A percentile compares a stretch with the other conserved stretches of the same genome.
phyloP scores from a whole-genome alignment of 1,140 invertebrate genomes.

The Zelostemma sp. region DNA sequence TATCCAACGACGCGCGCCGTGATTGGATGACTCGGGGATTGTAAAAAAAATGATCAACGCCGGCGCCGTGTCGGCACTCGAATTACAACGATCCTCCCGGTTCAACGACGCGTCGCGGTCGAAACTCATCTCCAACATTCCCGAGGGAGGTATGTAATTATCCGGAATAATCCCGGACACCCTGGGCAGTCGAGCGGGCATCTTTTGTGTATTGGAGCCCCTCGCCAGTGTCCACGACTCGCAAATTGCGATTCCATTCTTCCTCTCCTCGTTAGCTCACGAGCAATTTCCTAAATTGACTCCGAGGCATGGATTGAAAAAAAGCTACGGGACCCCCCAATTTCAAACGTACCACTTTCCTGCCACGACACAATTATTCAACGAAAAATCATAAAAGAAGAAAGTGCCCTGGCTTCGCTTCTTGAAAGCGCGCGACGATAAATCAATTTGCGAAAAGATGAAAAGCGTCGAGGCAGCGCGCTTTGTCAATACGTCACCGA shows the following conservation, averaged over 20 bases:
- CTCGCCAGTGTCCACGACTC: slow-evolving; percentile 31
- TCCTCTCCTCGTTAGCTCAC: slow-evolving; percentile 10
- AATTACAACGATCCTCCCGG: slow-evolving; percentile 22
- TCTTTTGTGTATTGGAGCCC: slow-evolving; percentile 29
- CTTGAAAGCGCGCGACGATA: too few species aligned
- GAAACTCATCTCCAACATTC: slow-evolving; percentile 59
- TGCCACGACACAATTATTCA: too few species aligned
- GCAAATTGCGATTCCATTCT: slow-evolving; percentile 39
- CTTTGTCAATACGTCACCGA: not conserved
- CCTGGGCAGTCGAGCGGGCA: slow-evolving; percentile 44
- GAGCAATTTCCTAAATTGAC: slow-evolving; percentile 2
- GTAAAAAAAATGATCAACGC: too few species aligned
- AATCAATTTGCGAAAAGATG: not conserved
- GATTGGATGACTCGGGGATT: too few species aligned
- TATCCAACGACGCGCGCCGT: too few species aligned
- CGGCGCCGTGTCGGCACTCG: slow-evolving; percentile 29
- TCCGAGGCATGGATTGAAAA: not conserved
- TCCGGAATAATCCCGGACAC: slow-evolving; percentile 54
- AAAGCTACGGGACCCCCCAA: not conserved
- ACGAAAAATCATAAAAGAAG: not conserved
- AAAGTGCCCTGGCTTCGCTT: too few species aligned
- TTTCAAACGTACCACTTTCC: too few species aligned
- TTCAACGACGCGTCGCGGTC: slow-evolving; percentile 24
- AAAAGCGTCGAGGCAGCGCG: not conserved
- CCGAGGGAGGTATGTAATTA: slow-evolving; percentile 55